Conservation (phyloP, 1,140 invertebrate species). For the Musca vetustissima region DNA sequence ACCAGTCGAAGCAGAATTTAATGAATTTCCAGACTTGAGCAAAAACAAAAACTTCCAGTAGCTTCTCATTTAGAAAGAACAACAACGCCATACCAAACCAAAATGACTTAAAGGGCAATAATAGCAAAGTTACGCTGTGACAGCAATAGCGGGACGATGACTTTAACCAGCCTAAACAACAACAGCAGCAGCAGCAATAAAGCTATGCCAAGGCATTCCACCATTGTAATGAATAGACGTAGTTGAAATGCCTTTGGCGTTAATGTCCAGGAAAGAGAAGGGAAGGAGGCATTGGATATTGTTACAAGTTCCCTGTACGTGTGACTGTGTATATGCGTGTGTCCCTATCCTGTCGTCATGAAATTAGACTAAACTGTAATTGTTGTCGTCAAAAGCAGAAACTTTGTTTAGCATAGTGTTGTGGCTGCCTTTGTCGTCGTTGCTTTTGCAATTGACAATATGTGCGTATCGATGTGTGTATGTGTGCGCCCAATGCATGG, state of each 20-base stretch:
- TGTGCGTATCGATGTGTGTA: neutral
- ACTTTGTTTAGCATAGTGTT: conserved; percentile 13
- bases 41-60: conserved; percentile 1
- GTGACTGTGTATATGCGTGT: too few species aligned
- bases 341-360: neutral
- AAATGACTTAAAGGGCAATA: conserved; percentile 11
- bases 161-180: neutral
- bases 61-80: too few species aligned
- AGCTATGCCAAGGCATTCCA: neutral
- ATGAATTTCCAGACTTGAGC: conserved; percentile 28
- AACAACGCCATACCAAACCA: neutral
- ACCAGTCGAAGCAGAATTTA: conserved; percentile 30
- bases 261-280: too few species aligned
- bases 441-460: conserved; percentile 9
- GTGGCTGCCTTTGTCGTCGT: neutral
- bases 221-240: too few species aligned
- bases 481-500: neutral
- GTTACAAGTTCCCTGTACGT: too few species aligned
- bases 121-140: too few species aligned
- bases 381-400: conserved; percentile 9
- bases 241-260: too few species aligned
- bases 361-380: conserved; percentile 19
- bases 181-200: neutral
- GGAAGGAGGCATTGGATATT: too few species aligned
- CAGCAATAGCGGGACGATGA: neutral